Conservation (phyloP, 2,888 invertebrate genomes). For the Calephelis perditalis region DNA sequence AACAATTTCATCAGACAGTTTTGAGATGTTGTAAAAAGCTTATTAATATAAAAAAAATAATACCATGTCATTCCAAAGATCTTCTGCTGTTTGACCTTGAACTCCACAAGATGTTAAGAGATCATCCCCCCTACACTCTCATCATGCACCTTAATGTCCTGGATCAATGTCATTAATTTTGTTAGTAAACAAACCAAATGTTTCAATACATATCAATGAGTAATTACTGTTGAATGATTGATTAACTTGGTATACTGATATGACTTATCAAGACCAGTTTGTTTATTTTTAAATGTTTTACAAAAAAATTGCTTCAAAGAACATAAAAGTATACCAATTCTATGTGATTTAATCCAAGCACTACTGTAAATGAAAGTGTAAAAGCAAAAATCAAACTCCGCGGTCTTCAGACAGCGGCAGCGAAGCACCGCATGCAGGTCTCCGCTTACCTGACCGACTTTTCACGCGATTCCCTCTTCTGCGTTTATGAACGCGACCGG, state of each 20-base stretch:
- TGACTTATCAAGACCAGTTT: neutral
- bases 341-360: slow-evolving; percentile 36
- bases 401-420: slow-evolving; percentile 38
- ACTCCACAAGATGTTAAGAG: slow-evolving; percentile 43
- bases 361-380: slow-evolving; percentile 40
- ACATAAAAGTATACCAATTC: slow-evolving; percentile 17
- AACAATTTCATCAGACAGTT: slow-evolving; percentile 2
- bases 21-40: neutral
- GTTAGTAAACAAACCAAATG: slow-evolving; percentile 53
- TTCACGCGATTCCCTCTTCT: slow-evolving; percentile 56
- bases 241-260: slow-evolving; percentile 1
- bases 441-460: slow-evolving; percentile 62
- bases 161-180: slow-evolving; percentile 60
- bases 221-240: slow-evolving; percentile 2
- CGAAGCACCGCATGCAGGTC: slow-evolving; percentile 50
- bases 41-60: slow-evolving; percentile 39
- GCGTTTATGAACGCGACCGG: slow-evolving; percentile 63
- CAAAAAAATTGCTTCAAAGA: neutral
- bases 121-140: slow-evolving; percentile 52
- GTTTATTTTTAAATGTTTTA: neutral
- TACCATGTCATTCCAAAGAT: slow-evolving; percentile 75
- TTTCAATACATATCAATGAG: slow-evolving; percentile 13
- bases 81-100: slow-evolving; percentile 50
- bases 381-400: slow-evolving; percentile 52
- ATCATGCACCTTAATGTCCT: slow-evolving; percentile 74